Evolutionary conservation across 2,797 vertebrate genomes (phyloP).

Genomic region (Vipera ursinii): DNA sequence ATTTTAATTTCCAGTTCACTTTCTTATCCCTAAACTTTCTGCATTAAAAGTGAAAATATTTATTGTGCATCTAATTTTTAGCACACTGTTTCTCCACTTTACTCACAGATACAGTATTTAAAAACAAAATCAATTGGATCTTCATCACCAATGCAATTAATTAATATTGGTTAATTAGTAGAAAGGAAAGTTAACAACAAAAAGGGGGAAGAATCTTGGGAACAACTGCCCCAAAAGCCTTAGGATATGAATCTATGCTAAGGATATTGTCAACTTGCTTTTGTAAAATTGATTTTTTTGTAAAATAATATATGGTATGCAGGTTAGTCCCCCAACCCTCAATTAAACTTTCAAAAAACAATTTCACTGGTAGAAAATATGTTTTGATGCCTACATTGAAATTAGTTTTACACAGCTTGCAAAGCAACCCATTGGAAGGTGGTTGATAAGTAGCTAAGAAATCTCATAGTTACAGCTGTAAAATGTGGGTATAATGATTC

Average conservation of each 20-base stretch:
- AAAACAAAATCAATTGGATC: neutral
- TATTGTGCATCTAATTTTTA: neutral
- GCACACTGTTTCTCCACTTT: neutral
- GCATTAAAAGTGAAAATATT: neutral
- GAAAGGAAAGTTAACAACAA: neutral
- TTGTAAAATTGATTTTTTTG: neutral
- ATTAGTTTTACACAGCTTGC: constrained; percentile 51
- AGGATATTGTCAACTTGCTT: neutral
- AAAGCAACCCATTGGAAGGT: constrained; percentile 50
- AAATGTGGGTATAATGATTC: constrained; percentile 66
- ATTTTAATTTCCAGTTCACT: neutral
- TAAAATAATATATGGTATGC: neutral
- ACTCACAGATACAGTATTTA: neutral
- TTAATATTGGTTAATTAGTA: neutral
- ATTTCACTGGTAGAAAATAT: neutral
- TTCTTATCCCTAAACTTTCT: neutral
- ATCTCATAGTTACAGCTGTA: constrained; percentile 63
- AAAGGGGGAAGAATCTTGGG: neutral
- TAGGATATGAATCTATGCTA: neutral
- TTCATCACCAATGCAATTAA: neutral
- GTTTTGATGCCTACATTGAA: constrained; percentile 37
- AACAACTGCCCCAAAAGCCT: neutral
- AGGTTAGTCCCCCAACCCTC: no score
- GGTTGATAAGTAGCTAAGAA: constrained; percentile 57
- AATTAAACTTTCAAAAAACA: neutral